These are phyloP conservation scores for Scolopax mira DNA, from an alignment of 2,113 vertebrate genomes.

Conservation along the genomic window DNA sequence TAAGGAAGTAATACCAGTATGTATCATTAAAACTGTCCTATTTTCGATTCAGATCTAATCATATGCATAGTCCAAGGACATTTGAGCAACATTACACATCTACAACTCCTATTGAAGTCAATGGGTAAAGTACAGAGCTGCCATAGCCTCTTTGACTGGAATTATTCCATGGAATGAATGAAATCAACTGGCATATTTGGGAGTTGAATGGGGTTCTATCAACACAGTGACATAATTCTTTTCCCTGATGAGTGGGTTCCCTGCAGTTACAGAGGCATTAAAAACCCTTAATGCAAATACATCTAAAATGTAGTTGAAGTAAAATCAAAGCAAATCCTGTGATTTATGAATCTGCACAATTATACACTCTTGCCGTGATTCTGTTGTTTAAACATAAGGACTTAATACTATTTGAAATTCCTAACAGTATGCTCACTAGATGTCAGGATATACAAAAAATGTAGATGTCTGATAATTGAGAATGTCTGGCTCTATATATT, in stretches of 20 bases:
- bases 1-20: background rate
- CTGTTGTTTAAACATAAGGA: background rate
- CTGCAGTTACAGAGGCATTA: background rate
- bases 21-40: background rate
- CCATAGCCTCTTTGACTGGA: background rate
- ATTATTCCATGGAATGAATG: background rate
- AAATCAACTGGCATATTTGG: background rate
- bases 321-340: background rate
- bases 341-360: background rate
- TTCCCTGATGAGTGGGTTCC: background rate
- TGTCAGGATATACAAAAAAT: background rate
- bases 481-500: background rate
- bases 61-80: background rate
- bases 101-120: background rate
- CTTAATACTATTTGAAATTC: background rate
- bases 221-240: background rate
- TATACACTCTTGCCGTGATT: background rate
- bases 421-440: background rate
- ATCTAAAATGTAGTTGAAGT: background rate
- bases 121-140: background rate
- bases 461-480: background rate
- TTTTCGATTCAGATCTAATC: background rate
- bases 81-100: background rate
- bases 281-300: background rate
- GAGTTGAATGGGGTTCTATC: background rate